A percentile compares a stretch with the other conserved stretches of the same genome.
Conservation (phyloP, 2,797 vertebrate genomes). For the Erethizon dorsatum region DNA sequence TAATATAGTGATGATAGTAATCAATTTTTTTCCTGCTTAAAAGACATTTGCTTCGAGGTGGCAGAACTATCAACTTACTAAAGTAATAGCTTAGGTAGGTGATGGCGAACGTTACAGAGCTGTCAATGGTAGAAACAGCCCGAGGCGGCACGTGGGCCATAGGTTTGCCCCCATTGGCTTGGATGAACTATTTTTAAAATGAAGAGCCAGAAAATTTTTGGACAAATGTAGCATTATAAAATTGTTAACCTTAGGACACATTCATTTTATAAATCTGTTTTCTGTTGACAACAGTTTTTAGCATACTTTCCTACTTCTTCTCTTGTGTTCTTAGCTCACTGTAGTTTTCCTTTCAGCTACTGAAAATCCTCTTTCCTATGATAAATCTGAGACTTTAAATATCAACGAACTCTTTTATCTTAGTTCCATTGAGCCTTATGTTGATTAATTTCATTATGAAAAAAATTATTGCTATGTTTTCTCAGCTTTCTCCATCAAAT, state of each 20-base stretch:
- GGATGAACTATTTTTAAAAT: not conserved
- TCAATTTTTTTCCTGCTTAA: not conserved
- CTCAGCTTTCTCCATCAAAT: not conserved
- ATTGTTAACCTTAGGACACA: not conserved
- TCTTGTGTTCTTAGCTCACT: not conserved
- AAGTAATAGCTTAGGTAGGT: not conserved
- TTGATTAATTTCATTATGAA: slow-evolving; percentile 1
- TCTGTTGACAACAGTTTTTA: not conserved
- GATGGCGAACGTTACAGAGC: not conserved
- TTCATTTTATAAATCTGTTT: not conserved
- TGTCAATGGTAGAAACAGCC: not conserved
- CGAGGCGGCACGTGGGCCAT: not conserved
- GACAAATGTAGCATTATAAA: not conserved
- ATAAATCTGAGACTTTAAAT: not conserved
- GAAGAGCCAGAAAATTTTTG: not conserved
- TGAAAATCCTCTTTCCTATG: not conserved
- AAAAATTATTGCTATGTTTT: not conserved
- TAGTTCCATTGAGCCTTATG: not conserved
- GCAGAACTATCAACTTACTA: not conserved
- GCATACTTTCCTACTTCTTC: not conserved
- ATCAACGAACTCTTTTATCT: not conserved
- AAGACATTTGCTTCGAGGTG: not conserved
- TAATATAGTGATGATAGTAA: not conserved
- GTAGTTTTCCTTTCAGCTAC: not conserved
- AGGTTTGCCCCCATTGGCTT: not conserved